Evolutionary conservation across 2,888 invertebrate species (phyloP).

Genomic region (Andrena minutula): DNA sequence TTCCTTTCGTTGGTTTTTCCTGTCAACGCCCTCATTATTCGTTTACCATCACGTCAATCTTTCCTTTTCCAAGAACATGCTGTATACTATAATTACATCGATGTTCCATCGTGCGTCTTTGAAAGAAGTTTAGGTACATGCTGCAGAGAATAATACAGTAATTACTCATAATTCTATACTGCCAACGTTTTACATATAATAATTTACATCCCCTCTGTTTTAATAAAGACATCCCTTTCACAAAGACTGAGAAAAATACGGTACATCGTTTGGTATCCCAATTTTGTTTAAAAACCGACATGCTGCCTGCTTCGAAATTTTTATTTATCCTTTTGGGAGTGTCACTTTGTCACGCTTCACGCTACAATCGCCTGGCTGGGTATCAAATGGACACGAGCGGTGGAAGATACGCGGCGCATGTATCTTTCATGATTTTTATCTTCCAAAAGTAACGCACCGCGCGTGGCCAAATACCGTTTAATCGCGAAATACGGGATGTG

Average conservation of each 20-base stretch:
- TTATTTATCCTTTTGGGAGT: slow-evolving; percentile 39
- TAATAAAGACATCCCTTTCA: background rate
- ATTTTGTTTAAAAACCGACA: background rate
- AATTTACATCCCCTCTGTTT: background rate
- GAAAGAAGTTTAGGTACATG: too few relatives aligned
- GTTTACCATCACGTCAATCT: slow-evolving; percentile 11
- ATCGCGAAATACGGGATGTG: slow-evolving; percentile 5
- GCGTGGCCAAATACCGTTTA: slow-evolving; percentile 4
- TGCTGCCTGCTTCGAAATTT: slow-evolving; percentile 13
- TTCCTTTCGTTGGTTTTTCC: slow-evolving; percentile 21
- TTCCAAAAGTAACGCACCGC: slow-evolving; percentile 28
- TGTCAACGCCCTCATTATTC: slow-evolving; percentile 10
- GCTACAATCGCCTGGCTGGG: slow-evolving; percentile 23
- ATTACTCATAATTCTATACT: too few relatives aligned
- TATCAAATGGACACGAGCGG: slow-evolving; percentile 41
- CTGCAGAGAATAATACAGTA: too few relatives aligned
- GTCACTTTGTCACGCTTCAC: slow-evolving; percentile 52
- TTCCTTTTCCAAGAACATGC: background rate
- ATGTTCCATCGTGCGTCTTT: background rate
- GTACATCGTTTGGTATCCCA: background rate
- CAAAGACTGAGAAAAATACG: background rate
- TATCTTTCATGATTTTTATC: slow-evolving; percentile 55
- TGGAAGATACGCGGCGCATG: slow-evolving; percentile 42
- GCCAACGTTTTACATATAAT: too few relatives aligned
- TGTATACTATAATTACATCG: background rate